Percentiles rank a stretch among this genome's conserved stretches.
phyloP scores from a whole-genome alignment of 2,797 vertebrate genomes.

The Gallinago solitaria region DNA sequence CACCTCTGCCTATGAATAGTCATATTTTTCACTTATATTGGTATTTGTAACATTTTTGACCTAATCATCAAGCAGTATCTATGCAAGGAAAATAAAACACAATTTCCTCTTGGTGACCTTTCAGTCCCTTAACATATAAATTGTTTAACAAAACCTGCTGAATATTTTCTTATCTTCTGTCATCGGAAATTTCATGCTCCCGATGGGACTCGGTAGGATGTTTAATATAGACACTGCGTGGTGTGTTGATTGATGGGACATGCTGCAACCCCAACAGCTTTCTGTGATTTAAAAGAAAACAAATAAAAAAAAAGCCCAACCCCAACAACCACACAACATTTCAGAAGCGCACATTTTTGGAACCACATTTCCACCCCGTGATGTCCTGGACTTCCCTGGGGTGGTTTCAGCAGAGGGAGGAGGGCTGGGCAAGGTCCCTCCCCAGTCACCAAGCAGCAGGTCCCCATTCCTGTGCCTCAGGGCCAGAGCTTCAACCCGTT shows the following conservation, averaged over 20 bases:
- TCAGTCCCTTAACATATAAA: not conserved
- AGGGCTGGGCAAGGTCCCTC: not conserved
- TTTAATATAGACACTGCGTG: slow-evolving; percentile 8
- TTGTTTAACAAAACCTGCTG: slow-evolving; percentile 17
- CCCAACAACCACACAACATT: not conserved
- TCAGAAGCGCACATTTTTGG: not conserved
- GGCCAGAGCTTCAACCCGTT: not conserved
- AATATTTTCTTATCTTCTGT: slow-evolving; percentile 33
- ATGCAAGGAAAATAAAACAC: not conserved
- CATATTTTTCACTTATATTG: not conserved
- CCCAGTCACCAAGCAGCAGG: not conserved
- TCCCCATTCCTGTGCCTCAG: not conserved
- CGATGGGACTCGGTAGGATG: not conserved
- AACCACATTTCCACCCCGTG: rapidly evolving
- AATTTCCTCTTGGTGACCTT: slow-evolving; percentile 1
- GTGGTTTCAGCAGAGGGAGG: not conserved
- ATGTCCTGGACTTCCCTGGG: not conserved
- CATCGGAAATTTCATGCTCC: not conserved
- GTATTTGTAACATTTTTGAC: slow-evolving; percentile 30
- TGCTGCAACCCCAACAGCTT: not conserved
- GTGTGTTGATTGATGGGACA: slow-evolving; percentile 10
- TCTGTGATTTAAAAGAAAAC: not conserved
- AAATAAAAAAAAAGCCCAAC: not conserved
- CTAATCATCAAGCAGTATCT: not conserved
- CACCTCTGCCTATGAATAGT: not conserved